Evolutionary conservation across 2,888 invertebrate species (phyloP).

Genomic region (Trissonchulus sp.): DNA sequence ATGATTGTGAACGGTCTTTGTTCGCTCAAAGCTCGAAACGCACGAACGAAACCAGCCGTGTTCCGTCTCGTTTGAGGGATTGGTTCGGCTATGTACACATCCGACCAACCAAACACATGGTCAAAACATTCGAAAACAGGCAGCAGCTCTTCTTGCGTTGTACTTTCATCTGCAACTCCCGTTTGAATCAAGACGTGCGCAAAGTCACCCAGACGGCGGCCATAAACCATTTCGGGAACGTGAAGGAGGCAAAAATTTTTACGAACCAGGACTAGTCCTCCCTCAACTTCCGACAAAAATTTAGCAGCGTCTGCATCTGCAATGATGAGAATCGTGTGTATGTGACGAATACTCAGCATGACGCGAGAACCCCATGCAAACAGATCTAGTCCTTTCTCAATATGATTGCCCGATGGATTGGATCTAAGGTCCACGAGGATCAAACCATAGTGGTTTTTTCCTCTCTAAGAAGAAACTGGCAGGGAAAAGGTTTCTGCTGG

Average conservation of each 20-base stretch:
- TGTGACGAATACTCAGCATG: background rate
- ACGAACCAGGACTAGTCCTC: background rate
- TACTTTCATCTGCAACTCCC: background rate
- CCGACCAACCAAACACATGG: too few relatives aligned
- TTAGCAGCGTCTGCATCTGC: background rate
- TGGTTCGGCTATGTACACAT: background rate
- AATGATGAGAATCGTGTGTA: background rate
- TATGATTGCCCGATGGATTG: background rate
- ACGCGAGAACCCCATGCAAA: background rate
- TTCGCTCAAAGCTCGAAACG: background rate
- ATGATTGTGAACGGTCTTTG: too few relatives aligned
- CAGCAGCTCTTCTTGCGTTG: background rate
- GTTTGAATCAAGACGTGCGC: background rate
- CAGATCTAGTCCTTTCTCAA: background rate
- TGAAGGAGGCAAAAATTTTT: background rate
- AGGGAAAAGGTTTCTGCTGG: background rate
- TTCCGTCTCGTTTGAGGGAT: background rate
- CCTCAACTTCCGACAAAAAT: background rate
- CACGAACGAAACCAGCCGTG: background rate
- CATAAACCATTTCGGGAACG: background rate
- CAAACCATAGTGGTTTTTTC: background rate
- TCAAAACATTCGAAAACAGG: background rate
- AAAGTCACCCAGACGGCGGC: background rate
- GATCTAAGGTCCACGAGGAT: background rate
- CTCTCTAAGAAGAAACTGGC: background rate